Percentiles rank a stretch among this genome's conserved stretches.
phyloP scores from a whole-genome alignment of 2,888 invertebrate genomes.

The Temnothorax rugatulus region DNA sequence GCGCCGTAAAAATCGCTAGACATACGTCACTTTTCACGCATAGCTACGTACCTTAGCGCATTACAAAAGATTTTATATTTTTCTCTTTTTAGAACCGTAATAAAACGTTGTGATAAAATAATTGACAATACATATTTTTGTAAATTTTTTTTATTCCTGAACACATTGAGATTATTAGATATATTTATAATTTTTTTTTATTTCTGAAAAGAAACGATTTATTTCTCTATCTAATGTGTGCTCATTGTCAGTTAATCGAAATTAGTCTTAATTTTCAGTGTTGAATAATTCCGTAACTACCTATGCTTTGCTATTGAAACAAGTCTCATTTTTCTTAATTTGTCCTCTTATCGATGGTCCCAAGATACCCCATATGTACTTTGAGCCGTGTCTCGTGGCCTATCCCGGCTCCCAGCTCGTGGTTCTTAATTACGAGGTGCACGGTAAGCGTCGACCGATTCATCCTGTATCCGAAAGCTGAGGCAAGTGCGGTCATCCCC shows the following conservation, averaged over 20 bases:
- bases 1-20: neutral
- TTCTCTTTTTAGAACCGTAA: neutral
- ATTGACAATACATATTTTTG: neutral
- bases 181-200: neutral
- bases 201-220: neutral
- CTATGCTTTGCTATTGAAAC: neutral
- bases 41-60: neutral
- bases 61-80: neutral
- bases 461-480: slow-evolving; percentile 53
- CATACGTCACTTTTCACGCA: neutral
- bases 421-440: slow-evolving; percentile 63
- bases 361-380: slow-evolving; percentile 8
- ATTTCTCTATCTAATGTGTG: no score
- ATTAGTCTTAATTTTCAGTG: neutral
- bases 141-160: neutral
- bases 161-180: neutral
- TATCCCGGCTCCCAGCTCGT: slow-evolving; percentile 30
- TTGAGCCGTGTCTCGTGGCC: slow-evolving; percentile 14
- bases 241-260: neutral
- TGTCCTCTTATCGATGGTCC: slow-evolving; percentile 6
- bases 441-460: slow-evolving; percentile 57
- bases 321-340: slow-evolving; percentile 27
- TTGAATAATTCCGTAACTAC: slow-evolving; percentile 11
- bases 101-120: neutral
- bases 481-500: slow-evolving; percentile 52